Percentiles rank a stretch among this genome's conserved stretches.
Conservation (phyloP, 2,888 invertebrate genomes). For the Trissolcus japonicus region DNA sequence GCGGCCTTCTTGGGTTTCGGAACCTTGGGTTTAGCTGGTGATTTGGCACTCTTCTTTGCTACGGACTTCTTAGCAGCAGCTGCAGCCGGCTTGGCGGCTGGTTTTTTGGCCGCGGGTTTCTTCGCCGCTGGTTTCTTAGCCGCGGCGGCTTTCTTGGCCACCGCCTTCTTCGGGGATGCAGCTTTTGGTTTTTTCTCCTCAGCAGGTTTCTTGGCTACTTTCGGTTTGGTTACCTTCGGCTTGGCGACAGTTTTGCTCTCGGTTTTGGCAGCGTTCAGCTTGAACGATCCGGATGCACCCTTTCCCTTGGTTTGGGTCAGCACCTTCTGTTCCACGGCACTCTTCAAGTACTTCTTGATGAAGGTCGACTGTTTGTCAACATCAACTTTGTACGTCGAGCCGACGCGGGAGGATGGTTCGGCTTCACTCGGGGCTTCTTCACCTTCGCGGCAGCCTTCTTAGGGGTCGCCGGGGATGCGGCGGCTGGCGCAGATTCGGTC, state of each 20-base stretch:
- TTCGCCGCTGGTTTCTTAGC: constrained; percentile 57
- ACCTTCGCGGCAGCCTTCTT: constrained; percentile 47
- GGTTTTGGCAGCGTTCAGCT: constrained; percentile 4
- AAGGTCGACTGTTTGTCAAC: constrained; percentile 79
- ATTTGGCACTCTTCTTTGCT: constrained; percentile 69
- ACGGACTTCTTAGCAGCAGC: constrained; percentile 30
- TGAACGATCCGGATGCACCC: constrained; percentile 76
- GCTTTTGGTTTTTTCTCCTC: constrained; percentile 59
- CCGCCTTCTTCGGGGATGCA: constrained; percentile 62
- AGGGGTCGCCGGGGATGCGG: constrained; percentile 14
- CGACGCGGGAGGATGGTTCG: constrained; percentile 19
- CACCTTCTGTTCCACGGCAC: constrained; percentile 78
- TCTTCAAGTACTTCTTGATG: constrained; percentile 80
- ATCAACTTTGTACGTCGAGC: constrained; percentile 79
- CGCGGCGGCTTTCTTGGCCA: constrained; percentile 54
- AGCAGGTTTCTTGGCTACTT: constrained; percentile 12
- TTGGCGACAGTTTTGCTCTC: constrained; percentile 53
- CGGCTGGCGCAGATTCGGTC: constrained; percentile 18
- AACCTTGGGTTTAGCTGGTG: constrained; percentile 72
- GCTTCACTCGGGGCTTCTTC: constrained; percentile 9
- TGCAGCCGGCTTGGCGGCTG: constrained; percentile 32
- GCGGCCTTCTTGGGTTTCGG: constrained; percentile 69
- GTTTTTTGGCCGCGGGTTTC: constrained; percentile 49
- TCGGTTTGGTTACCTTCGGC: constrained; percentile 42
- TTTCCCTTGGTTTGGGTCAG: constrained; percentile 79